Percentiles rank a stretch among this genome's conserved stretches.
phyloP scores from a whole-genome alignment of 2,797 vertebrate species.

The Protonibea diacanthus region DNA sequence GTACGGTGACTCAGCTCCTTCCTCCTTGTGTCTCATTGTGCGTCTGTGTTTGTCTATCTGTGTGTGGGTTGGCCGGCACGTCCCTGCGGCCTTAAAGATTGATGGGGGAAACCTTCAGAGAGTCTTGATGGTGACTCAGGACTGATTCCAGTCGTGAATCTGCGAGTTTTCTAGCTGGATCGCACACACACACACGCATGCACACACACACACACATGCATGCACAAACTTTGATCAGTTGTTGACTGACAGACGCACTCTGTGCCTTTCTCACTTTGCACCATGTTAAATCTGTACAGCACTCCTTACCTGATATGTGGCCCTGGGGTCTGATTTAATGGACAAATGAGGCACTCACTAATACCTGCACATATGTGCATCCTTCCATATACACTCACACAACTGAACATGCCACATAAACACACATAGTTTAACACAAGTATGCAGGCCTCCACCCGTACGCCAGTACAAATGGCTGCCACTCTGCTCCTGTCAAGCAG shows the following conservation, averaged over 20 bases:
- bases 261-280: slow-evolving; percentile 31
- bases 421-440: slow-evolving; percentile 17
- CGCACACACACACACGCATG: not conserved
- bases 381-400: not conserved
- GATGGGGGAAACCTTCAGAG: slow-evolving; percentile 39
- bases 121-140: slow-evolving; percentile 57
- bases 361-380: slow-evolving; percentile 81
- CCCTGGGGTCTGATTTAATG: slow-evolving; percentile 92
- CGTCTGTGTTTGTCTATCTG: slow-evolving; percentile 9
- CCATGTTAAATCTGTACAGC: slow-evolving; percentile 64
- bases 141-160: slow-evolving; percentile 35
- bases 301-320: slow-evolving; percentile 88
- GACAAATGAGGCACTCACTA: slow-evolving; percentile 91
- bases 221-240: slow-evolving; percentile 20
- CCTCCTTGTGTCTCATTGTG: slow-evolving; percentile 38
- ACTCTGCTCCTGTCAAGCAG: slow-evolving; percentile 45
- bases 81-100: slow-evolving; percentile 38
- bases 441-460: slow-evolving; percentile 13
- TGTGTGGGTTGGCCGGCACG: slow-evolving; percentile 45
- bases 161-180: not conserved
- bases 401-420: slow-evolving; percentile 14
- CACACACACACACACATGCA: not conserved
- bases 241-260: slow-evolving; percentile 49
- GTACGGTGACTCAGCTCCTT: slow-evolving; percentile 63
- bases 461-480: slow-evolving; percentile 53